Base-by-base conservation (phyloP, 2,888 invertebrate genomes). In the Myopa tessellatipennis region DNA sequence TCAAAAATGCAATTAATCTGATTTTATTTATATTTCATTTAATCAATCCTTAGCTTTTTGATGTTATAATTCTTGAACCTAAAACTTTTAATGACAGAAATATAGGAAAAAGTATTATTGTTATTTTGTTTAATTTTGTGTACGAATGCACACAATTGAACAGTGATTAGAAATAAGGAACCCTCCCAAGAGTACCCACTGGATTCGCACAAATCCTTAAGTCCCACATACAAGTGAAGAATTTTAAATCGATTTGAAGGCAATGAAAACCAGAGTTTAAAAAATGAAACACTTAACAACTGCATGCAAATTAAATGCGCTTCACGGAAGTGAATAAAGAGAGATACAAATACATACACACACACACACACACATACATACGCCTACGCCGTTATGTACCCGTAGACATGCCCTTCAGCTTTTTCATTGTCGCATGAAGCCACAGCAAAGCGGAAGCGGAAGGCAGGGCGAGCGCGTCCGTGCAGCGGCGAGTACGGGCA, bases 321-420 rank as follows among this genome's bases (percentile, higher is more conserved):
- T 55, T n/a, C 16, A n/a, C 10, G 16, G 14, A 10, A 55, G 55
- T 16, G 55, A 6, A 55, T n/a, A 16, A 55, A 55, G 16, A 55
- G 16, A 55, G 10, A 79, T 78, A 76, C 77, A 79, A 72, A 76
- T 26, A 79, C 67, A 74, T 67, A 78, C 40, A 72, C 18, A 74
- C 18, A 77, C 68, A 60, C 61, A 68, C 16, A 74, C 4, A 6
- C 14, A 26, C 38, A 69, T 4, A 45, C 45, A 45, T 10, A 45
- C 45, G 1, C 45, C 10, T 10, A 1, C 45, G 10, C 45, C 6
- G 45, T 6, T 10, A 6, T 45, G 10, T 6, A 45, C 45, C 1
- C 45, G 10, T 45, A 26, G 7, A 50, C 26, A 60, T 40, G 14
- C 36, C n/a, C n/a, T 38, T 65, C 67, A 63, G 55, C 16, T 16